A percentile compares a stretch with the other conserved stretches of the same genome.
Evolutionary conservation across 2,113 vertebrate genomes (phyloP).

Genomic region (Alethe diademata): DNA sequence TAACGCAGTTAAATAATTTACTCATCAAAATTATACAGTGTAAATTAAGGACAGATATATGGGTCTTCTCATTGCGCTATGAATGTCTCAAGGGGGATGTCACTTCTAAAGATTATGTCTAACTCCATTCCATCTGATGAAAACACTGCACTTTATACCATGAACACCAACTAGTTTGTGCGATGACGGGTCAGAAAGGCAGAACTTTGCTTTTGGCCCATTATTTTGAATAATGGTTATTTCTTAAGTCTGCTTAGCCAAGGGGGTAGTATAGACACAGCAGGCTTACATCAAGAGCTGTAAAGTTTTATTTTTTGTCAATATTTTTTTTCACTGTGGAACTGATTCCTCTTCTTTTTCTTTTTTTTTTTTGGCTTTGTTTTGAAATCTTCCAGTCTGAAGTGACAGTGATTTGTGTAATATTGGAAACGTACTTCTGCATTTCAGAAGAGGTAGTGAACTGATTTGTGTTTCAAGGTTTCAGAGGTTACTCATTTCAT

Average conservation of each 20-base stretch:
- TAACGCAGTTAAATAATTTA: background rate
- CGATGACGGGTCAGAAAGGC: background rate
- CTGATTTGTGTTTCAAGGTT: background rate
- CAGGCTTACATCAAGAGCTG: background rate
- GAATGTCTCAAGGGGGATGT: background rate
- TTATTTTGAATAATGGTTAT: background rate
- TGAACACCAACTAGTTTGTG: background rate
- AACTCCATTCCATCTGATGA: background rate
- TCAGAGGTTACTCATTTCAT: background rate
- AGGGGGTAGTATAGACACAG: background rate
- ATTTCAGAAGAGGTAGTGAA: conserved; percentile 19
- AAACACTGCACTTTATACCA: background rate
- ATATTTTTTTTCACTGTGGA: background rate
- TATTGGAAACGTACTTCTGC: background rate
- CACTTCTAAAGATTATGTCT: background rate
- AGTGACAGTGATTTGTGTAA: background rate
- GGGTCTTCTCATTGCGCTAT: background rate
- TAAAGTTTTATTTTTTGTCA: background rate
- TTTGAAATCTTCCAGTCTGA: background rate
- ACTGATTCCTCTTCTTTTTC: background rate
- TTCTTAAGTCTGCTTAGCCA: background rate
- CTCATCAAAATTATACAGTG: background rate
- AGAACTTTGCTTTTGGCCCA: background rate
- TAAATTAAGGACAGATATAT: background rate
- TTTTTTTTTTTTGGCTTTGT: background rate